phyloP scores from a whole-genome alignment of 2,888 invertebrate species.

The Drosophila neotestacea region DNA sequence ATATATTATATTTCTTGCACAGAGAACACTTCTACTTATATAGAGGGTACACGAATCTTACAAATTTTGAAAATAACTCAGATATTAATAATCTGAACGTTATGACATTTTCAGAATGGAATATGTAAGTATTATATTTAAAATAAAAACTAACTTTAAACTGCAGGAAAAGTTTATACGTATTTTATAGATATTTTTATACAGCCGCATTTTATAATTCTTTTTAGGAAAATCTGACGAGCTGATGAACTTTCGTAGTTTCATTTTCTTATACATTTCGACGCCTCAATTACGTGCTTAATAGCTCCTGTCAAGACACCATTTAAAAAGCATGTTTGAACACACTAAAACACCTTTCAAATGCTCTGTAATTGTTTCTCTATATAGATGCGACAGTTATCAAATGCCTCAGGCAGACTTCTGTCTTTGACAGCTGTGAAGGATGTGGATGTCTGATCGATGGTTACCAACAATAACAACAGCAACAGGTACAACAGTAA shows the following conservation, averaged over 20 bases:
- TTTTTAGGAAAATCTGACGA: not conserved
- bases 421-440: slow-evolving; percentile 23
- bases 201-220: not conserved
- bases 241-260: slow-evolving; percentile 40
- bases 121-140: not conserved
- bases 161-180: not conserved
- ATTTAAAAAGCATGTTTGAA: slow-evolving; percentile 48
- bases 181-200: not conserved
- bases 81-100: too few relatives aligned
- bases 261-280: slow-evolving; percentile 8
- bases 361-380: slow-evolving; percentile 53
- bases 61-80: too few relatives aligned
- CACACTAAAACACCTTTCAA: slow-evolving; percentile 73
- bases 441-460: slow-evolving; percentile 34
- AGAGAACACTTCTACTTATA: too few relatives aligned
- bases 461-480: not conserved
- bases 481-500: not conserved
- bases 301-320: slow-evolving; percentile 26
- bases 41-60: too few relatives aligned
- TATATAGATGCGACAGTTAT: slow-evolving; percentile 54
- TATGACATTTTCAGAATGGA: not conserved
- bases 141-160: not conserved
- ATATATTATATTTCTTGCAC: too few relatives aligned
- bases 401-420: slow-evolving; percentile 25
- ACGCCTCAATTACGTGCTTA: slow-evolving; percentile 34